Conservation (phyloP, 1,140 invertebrate species). For the Anastrepha obliqua region DNA sequence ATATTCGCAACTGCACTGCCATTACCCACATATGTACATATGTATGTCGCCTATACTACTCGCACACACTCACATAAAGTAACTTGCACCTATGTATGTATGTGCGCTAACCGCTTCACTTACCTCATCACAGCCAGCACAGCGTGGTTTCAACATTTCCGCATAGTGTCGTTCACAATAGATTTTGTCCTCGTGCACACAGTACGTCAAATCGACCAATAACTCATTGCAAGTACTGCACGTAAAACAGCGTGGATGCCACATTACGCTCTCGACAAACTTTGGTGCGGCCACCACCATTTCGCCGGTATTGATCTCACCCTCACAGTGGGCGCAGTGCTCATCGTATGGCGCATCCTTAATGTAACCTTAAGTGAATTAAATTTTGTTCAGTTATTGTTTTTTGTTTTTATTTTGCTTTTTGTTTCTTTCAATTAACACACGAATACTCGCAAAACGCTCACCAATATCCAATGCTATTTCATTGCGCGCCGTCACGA, state of each 20-base stretch:
- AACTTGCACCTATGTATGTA: neutral
- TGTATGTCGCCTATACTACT: neutral
- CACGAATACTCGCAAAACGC: neutral
- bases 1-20: neutral
- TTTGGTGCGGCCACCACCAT: conserved; percentile 76
- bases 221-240: conserved; percentile 90
- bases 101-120: conserved; percentile 72
- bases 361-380: conserved; percentile 65
- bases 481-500: conserved; percentile 93
- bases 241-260: conserved; percentile 92
- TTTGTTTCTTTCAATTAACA: conserved; percentile 57
- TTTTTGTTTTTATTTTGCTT: conserved; percentile 67
- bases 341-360: conserved; percentile 72
- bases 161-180: conserved; percentile 96
- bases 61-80: neutral
- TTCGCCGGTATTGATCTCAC: conserved; percentile 76
- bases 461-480: conserved; percentile 95
- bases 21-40: neutral
- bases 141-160: conserved; percentile 92
- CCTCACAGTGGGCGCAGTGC: conserved; percentile 76
- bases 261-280: conserved; percentile 79
- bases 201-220: conserved; percentile 94
- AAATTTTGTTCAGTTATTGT: conserved; percentile 67
- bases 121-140: conserved; percentile 96
- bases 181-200: conserved; percentile 87